Evolutionary conservation across 2,888 invertebrate genomes (phyloP).

Genomic region (Diachrysia chrysitis): DNA sequence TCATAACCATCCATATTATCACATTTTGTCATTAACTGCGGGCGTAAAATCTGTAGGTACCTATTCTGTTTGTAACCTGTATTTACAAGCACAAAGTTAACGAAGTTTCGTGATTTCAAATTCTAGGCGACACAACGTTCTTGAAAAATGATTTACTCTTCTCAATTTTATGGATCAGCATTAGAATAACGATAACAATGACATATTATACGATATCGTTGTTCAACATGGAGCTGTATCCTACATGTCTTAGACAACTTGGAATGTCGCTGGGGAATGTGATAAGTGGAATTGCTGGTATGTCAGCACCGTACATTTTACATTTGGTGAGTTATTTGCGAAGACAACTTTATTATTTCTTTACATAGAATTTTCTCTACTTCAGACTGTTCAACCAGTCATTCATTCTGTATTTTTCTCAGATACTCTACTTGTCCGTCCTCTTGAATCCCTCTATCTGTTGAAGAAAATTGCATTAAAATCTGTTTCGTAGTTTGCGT

Average conservation of each 20-base stretch:
- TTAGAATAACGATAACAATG: constrained; percentile 87
- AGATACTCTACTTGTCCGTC: not conserved
- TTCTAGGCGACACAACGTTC: constrained; percentile 59
- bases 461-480: no score
- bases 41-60: no score
- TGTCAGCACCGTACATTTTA: constrained; percentile 90
- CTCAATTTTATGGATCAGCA: constrained; percentile 78
- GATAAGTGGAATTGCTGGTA: constrained; percentile 86
- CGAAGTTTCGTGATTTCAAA: not conserved
- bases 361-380: not conserved
- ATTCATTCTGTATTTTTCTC: not conserved
- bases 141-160: constrained; percentile 69
- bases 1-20: no score
- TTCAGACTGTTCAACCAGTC: no score
- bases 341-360: not conserved
- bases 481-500: no score
- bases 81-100: no score
- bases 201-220: constrained; percentile 90
- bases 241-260: constrained; percentile 91
- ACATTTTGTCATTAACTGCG: no score
- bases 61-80: no score
- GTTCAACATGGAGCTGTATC: constrained; percentile 91
- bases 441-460: no score
- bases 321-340: constrained; percentile 81
- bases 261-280: constrained; percentile 90